These are phyloP conservation scores for Crypturellus tataupa DNA, from an alignment of 2,797 vertebrate species.

Conservation along the genomic window DNA sequence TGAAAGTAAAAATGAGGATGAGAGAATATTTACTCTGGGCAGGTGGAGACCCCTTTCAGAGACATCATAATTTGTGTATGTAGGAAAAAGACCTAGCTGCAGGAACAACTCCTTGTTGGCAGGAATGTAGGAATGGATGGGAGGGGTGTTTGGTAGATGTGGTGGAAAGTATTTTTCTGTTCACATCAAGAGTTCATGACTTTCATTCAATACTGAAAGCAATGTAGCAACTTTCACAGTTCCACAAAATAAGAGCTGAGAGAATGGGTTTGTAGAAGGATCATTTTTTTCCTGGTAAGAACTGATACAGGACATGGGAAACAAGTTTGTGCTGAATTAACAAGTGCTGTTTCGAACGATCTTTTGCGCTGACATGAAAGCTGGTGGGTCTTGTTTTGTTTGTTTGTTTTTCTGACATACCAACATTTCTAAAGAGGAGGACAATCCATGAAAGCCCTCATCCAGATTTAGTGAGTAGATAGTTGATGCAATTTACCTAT, in stretches of 20 bases:
- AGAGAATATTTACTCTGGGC: neutral
- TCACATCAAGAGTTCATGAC: neutral
- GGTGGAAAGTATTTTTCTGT: neutral
- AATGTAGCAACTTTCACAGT: neutral
- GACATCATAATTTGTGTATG: neutral
- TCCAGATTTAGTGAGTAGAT: neutral
- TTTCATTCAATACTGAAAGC: neutral
- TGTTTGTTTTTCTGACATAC: neutral
- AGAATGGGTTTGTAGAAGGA: neutral
- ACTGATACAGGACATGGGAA: slow-evolving; percentile 4
- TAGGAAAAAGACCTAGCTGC: neutral
- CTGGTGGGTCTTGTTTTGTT: neutral
- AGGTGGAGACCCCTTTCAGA: neutral
- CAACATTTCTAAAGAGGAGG: neutral
- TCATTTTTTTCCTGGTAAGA: neutral
- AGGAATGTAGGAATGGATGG: neutral
- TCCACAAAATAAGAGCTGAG: neutral
- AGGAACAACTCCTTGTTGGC: neutral
- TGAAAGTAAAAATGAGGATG: neutral
- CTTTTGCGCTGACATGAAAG: neutral
- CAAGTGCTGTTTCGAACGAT: neutral
- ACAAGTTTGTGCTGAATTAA: slow-evolving; percentile 14
- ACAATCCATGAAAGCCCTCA: neutral
- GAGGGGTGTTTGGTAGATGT: neutral
- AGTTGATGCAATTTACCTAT: neutral